Evolutionary conservation across 2,113 vertebrate species (phyloP).

Genomic region (Azemiops feae): DNA sequence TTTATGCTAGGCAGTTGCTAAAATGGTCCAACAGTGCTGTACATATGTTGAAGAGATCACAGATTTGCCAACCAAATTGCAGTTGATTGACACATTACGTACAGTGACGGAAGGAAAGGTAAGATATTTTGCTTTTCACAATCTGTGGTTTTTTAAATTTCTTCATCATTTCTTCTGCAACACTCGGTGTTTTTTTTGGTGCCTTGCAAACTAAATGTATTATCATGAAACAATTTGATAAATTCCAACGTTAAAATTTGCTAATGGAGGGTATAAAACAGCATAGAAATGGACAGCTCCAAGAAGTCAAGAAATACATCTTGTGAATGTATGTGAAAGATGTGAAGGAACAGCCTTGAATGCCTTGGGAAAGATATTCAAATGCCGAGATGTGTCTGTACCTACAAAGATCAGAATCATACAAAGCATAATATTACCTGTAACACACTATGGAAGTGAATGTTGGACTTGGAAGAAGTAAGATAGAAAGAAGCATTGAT

Average conservation of each 20-base stretch:
- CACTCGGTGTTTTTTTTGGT: not conserved
- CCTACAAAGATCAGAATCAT: not conserved
- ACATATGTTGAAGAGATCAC: slow-evolving; percentile 89
- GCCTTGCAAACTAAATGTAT: not conserved
- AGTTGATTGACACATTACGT: slow-evolving; percentile 92
- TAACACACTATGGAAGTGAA: not conserved
- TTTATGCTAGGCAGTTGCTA: slow-evolving; percentile 88
- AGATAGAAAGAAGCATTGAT: not conserved
- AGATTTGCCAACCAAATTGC: slow-evolving; percentile 89
- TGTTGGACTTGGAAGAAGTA: not conserved
- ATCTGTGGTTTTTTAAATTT: not conserved
- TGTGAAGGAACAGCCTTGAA: not conserved
- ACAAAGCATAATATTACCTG: not conserved
- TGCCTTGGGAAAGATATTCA: not conserved
- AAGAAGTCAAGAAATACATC: not conserved
- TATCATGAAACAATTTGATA: not conserved
- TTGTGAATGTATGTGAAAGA: not conserved
- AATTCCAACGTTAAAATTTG: not conserved
- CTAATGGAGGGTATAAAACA: not conserved
- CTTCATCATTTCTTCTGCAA: not conserved
- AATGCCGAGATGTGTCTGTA: not conserved
- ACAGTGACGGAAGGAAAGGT: slow-evolving; percentile 98
- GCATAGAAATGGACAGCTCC: not conserved
- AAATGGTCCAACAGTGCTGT: slow-evolving; percentile 99
- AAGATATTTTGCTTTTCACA: slow-evolving; percentile 51